Percentiles rank a stretch among this genome's conserved stretches.
Conservation (phyloP, 1,140 invertebrate genomes). For the Calosoma granatense region DNA sequence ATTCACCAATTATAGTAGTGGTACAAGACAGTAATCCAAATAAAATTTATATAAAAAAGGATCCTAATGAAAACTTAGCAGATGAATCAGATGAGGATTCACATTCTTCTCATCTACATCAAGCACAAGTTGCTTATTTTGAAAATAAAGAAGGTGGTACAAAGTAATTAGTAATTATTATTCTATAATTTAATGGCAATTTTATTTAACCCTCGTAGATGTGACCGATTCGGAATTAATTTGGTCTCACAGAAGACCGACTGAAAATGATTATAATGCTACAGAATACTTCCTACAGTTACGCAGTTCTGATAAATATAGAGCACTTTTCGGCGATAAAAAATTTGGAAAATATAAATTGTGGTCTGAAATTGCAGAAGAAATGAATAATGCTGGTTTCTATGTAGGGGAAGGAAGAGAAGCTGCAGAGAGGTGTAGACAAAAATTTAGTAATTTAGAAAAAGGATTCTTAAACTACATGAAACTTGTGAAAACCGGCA, state of each 20-base stretch:
- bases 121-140: not conserved
- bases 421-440: not conserved
- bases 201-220: not conserved
- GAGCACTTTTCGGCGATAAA: not conserved
- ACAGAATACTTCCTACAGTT: not conserved
- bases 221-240: not conserved
- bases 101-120: not conserved
- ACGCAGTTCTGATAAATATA: not conserved
- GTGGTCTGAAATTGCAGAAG: not conserved
- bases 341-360: not conserved
- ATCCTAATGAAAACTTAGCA: not conserved
- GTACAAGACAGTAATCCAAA: not conserved
- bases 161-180: too few relatives aligned
- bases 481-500: not conserved
- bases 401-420: not conserved
- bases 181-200: too few relatives aligned
- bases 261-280: not conserved
- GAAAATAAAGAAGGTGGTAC: not conserved
- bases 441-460: constrained; percentile 6
- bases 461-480: not conserved
- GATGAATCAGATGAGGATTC: not conserved
- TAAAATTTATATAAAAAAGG: not conserved
- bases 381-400: not conserved
- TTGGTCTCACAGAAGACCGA: not conserved
- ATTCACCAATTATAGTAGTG: not conserved